Evolutionary conservation across 1,140 invertebrate genomes (phyloP), one percentile per base, ranked within the genome.

Genomic region (Adoxophyes honmai): DNA sequence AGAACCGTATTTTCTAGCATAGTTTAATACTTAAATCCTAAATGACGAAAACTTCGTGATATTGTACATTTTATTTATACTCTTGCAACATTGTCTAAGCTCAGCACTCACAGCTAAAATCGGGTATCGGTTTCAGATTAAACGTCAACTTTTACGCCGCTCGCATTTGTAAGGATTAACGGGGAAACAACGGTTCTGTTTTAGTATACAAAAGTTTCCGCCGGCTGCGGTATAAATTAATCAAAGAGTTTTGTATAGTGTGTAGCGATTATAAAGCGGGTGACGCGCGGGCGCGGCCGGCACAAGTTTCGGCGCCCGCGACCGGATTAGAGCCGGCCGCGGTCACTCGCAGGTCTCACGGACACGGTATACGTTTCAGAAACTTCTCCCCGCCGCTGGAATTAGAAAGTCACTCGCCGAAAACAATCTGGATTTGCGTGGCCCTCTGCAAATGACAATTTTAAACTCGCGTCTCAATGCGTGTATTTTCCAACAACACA

Each of bases 361-460:
- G 68, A 88, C 83, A 88, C 75, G 77, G 79, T 75, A 85, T 84
- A 81, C 81, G 80, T 88, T 88, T 86, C 75, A 88, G 69, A 79
- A 88, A 88, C 74, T 88, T 86, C 73, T 70, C 72, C 65, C 67
- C 65, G 66, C 55, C 60, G 68, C 59, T 58, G 68, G 78, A 85
- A 88, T 88, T 88, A 88, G 78, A 82, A 85, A 88, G 83, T 86
- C 85, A 85, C 73, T 81, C 75, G 73, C 66, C 76, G 81, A 70
- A 60, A 76, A 78, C 83, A 85, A 88, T 88, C 80, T 84, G 83
- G 81, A 78, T 83, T 86, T 86, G 76, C 73, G 79, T 64, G 60
- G 68, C 62, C 60, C 68, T 70, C 75, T 81, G 78, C 60, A 73
- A 84, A 80, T 86, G 79, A 82, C 78, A 82, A 82, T 82, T 76